Base-by-base conservation (phyloP, 2,888 invertebrate species). In the Coronaproctus castanopsis region DNA sequence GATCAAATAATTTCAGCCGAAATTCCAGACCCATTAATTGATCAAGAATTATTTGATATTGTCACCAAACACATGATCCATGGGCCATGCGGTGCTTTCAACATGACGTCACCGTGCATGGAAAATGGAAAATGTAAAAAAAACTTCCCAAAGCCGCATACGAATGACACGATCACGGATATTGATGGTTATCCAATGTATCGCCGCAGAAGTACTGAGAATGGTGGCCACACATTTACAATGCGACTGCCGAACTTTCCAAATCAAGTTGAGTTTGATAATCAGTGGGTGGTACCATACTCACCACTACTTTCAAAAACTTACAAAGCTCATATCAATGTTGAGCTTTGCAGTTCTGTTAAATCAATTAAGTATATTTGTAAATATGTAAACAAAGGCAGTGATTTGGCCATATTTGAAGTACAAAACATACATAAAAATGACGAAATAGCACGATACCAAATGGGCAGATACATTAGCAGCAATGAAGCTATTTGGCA, bases 311-410 rank as follows among this genome's bases (percentile, higher is more conserved):
- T 63, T 20, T 48, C 36, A 14, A 57, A 67, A 22, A 65, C 54
- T 21, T 65, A 61, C 52, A 64, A 69, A 36, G 65, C 67, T 2
- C 69, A 70, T 58, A 66, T 67, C 24, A 54, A 54, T 24, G 24
- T 54, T 54, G 54, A 71, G 60, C 68, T 57, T 59, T 74, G 72
- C 61, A 68, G 66, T 64, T 72, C 71, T 0, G 70, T 74, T 0
- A 71, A 72, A 61, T 66, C 67, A 0, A 71, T 72, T 21, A 71
- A 71, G 66, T 71, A 1, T 2, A 20, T 54, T 63, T 70, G 68
- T 63, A 70, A 70, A 57, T 69, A 69, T 61, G 62, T 70, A 21
- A 62, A 62, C 52, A 64, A 65, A 61, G 64, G 62, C 10, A 64
- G 59, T 51, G 63, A 64, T 59, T 56, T 58, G 63, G 64, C 54